These are phyloP conservation scores for Peromyscus aztecus DNA, from an alignment of 2,797 vertebrate species.

Conservation along the genomic window DNA sequence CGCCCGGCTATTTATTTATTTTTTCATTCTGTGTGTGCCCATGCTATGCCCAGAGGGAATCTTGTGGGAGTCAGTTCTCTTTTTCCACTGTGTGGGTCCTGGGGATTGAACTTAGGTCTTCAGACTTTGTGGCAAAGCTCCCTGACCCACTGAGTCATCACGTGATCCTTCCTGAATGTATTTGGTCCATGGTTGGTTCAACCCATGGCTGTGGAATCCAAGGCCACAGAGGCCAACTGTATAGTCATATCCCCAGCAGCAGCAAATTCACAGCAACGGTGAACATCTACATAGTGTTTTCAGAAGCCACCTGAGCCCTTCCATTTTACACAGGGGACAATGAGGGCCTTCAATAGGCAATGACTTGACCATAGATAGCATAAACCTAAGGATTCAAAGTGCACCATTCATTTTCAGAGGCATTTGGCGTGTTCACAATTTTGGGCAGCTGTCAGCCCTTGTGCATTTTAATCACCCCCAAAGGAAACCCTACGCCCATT, in stretches of 20 bases:
- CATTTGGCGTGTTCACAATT: neutral
- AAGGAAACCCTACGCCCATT: neutral
- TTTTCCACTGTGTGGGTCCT: neutral
- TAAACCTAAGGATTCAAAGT: neutral
- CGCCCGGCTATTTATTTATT: neutral
- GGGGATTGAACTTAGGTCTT: neutral
- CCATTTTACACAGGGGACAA: neutral
- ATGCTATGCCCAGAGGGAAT: neutral
- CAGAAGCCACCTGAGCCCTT: neutral
- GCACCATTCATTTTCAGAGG: neutral
- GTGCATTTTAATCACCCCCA: neutral
- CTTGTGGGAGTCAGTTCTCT: neutral
- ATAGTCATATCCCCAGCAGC: neutral
- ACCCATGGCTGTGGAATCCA: too few relatives aligned
- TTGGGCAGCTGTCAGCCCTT: neutral
- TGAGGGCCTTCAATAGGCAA: accelerated
- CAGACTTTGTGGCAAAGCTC: neutral
- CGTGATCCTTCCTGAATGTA: neutral
- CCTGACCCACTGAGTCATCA: neutral
- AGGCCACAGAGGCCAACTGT: neutral
- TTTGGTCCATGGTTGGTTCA: neutral
- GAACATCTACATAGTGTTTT: neutral
- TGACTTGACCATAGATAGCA: neutral
- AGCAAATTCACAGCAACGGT: too few relatives aligned
- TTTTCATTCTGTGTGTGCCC: neutral